Conservation (phyloP, 2,113 vertebrate species). For the Laterallus jamaicensis region DNA sequence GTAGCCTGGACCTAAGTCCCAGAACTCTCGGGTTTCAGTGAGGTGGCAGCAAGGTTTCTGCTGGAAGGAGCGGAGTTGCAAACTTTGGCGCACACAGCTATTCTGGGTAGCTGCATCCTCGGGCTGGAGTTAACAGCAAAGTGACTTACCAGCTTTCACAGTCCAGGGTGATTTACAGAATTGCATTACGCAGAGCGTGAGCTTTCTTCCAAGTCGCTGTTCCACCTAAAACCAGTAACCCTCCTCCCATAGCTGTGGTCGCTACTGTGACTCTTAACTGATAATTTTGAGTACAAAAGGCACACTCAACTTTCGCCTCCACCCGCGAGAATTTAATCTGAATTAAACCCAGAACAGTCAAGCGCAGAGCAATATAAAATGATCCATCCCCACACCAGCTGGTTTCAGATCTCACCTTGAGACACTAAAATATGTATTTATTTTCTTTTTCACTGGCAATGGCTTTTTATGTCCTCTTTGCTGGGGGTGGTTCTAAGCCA, state of each 20-base stretch:
- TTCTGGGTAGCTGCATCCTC: too few species aligned
- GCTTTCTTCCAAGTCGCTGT: not conserved
- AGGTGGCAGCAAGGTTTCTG: not conserved
- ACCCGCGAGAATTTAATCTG: not conserved
- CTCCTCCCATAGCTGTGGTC: not conserved
- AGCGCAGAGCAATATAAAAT: not conserved
- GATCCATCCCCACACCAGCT: not conserved
- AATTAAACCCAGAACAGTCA: not conserved
- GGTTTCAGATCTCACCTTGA: not conserved
- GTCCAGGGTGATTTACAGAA: not conserved
- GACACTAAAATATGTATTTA: not conserved
- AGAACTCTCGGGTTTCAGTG: accelerated
- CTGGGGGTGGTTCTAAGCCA: not conserved
- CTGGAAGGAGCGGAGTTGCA: not conserved
- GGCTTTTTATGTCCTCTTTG: not conserved
- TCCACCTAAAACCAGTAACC: not conserved
- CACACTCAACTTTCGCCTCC: not conserved
- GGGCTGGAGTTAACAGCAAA: too few species aligned
- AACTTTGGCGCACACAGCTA: too few species aligned
- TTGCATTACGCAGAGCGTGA: not conserved
- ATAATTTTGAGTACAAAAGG: not conserved
- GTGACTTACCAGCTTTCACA: too few species aligned
- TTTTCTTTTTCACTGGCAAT: not conserved
- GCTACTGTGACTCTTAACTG: not conserved
- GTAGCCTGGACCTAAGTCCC: not conserved